Evolutionary conservation across 2,888 invertebrate genomes (phyloP).

Genomic region (Agriopis leucophaearia): DNA sequence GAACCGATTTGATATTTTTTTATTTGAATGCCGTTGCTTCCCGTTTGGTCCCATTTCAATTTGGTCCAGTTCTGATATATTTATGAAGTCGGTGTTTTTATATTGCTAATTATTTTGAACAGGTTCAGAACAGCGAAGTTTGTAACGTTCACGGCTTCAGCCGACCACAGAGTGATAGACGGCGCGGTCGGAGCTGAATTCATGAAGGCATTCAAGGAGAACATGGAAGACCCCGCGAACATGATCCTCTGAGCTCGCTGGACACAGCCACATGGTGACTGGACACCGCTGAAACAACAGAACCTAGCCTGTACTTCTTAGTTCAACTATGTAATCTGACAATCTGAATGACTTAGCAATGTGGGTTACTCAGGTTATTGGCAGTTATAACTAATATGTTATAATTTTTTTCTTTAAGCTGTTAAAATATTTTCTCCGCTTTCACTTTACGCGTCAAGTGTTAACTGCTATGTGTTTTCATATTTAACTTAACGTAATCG

Average conservation of each 20-base stretch:
- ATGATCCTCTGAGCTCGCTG: constrained; percentile 93
- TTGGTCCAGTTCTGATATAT: no score
- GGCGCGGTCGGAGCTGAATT: constrained; percentile 99
- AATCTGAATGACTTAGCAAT: not conserved
- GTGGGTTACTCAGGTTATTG: no score
- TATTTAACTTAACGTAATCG: not conserved
- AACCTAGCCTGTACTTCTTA: not conserved
- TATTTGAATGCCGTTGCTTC: no score
- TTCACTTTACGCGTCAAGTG: no score
- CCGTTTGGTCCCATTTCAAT: no score
- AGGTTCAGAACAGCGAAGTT: constrained; percentile 91
- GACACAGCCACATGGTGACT: constrained; percentile 50
- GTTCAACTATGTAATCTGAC: not conserved
- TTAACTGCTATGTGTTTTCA: no score
- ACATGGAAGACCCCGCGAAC: constrained; percentile 96
- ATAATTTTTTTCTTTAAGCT: no score
- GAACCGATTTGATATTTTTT: no score
- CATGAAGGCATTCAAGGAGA: constrained; percentile 95
- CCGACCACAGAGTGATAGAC: constrained; percentile 98
- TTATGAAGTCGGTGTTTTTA: no score
- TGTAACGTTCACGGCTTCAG: constrained; percentile 97
- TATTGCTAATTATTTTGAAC: no score
- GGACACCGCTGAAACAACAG: constrained; percentile 40
- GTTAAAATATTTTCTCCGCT: no score
- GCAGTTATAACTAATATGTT: no score